Base-by-base conservation (phyloP, 2,797 vertebrate genomes). In the Threskiornis aethiopicus region DNA sequence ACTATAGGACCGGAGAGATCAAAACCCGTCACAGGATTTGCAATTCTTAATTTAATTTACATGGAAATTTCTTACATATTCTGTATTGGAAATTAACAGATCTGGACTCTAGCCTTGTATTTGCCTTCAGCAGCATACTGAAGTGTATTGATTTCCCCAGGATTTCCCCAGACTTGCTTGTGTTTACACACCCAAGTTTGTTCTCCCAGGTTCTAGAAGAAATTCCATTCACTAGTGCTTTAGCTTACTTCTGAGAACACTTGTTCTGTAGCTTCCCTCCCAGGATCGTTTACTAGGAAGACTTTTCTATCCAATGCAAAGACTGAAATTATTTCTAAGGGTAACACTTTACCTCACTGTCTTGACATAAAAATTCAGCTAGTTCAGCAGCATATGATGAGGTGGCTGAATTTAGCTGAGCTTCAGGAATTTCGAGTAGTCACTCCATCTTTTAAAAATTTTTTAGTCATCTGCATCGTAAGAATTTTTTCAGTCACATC, bases 271-370 rank as follows among this genome's bases (percentile, higher is more conserved):
- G 66, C 28, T 79, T 85, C 37, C 16, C 5, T 42, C 16, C 17
- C 28, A 49, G 41, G 70, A 57, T 4, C 0, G 0, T 14, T 52
- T 65, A 8, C 10, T 51, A 24, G 22, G 37, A 20, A 61, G 44
- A n/a, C 17, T 20, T 52, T 41, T 37, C 21, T 66, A 29, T 33
- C 31, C 42, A 35, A 1, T 33, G 8, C 24, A 57, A 72, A 84
- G 46, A 39, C 8, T 78, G 37, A 61, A 54, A 13, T 46, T 26
- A 49, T 80, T 76, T 91, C 57, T 54, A 8, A 58, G 33, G 14
- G 22, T 31, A 59, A 66, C 39, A n/a, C 11, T 87, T 81, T 28
- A 41, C 17, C 2, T 76, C 8, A 31, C 1, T 22, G 5, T 55
- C 41, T 64, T 69, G 5, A 31, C 49, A 73, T 69, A 54, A 69